Evolutionary conservation across 2,888 invertebrate species (phyloP).

Genomic region (Phaedon cochleariae): DNA sequence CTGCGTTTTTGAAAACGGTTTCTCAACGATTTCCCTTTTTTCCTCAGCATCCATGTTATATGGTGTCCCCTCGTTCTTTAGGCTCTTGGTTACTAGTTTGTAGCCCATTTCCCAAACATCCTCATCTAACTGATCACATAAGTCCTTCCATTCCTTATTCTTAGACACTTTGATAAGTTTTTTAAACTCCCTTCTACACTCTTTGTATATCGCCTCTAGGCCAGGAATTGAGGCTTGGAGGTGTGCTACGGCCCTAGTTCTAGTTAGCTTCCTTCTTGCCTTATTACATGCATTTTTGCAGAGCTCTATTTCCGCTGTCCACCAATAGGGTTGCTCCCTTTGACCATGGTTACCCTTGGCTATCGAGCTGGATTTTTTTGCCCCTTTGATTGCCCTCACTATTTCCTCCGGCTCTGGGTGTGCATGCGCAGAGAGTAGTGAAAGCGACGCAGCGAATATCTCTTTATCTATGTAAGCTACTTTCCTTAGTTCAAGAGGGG

Average conservation of each 20-base stretch:
- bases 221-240: not conserved
- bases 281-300: not conserved
- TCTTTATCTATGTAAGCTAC: no score
- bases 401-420: no score
- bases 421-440: no score
- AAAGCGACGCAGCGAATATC: no score
- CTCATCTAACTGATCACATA: conserved; percentile 15
- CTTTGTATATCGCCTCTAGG: not conserved
- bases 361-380: not conserved
- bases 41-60: no score
- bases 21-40: not conserved
- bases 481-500: no score
- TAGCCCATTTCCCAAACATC: conserved; percentile 31
- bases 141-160: conserved; percentile 15
- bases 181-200: not conserved
- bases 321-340: conserved; percentile 3
- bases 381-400: no score
- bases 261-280: not conserved
- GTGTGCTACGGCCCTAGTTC: not conserved
- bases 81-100: conserved; percentile 17
- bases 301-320: not conserved
- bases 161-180: conserved; percentile 4
- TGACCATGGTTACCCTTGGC: no score
- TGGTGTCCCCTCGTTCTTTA: no score
- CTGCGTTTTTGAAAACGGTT: conserved; percentile 12